Base-by-base conservation (phyloP, 2,797 vertebrate genomes). In the Chromis chromis region DNA sequence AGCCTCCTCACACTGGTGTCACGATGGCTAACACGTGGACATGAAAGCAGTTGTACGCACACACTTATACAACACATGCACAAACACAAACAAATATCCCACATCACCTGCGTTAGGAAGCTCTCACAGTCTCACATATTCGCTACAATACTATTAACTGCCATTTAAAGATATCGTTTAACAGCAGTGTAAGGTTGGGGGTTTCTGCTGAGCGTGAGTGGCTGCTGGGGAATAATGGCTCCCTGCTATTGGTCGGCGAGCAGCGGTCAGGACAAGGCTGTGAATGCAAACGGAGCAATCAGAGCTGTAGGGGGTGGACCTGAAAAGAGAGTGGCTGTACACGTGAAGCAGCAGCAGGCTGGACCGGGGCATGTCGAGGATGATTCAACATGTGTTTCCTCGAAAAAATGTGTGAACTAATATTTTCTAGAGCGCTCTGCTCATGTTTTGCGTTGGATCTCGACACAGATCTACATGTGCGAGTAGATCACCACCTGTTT, bases 281-380 rank as follows among this genome's bases (percentile, higher is more conserved):
- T 81, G 65, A 92, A 86, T 80, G 78, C 63, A 50, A 88, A 90
- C 72, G 28, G 57, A 69, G 78, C 83, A 89, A 92, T 92, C 78
- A 79, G 53, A 81, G 76, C 84, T 7, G 53, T 81, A 55, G 79
- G 85, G 74, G 88, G 86, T 60, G 78, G 87, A 72, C 57, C 78
- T 2, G 28, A 65, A 76, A 75, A 6, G 17, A 61, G 82, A 56
- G 83, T 88, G 89, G 85, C 62, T 74, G 75, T 81, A 85, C 91
- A 93, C 86, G 91, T 94, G 93, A 74, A 72, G 74, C 56, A 3
- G 48, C 69, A 54, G 70, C 46, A 21, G 76, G 82, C 63, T 55
- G 65, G 50, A 25, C 19, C 24, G 65, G 74, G 76, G 85, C 71
- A 46, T 86, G 87, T 65, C 65, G 22, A 16, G 70, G 67, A 62